A percentile compares a stretch with the other conserved stretches of the same genome.
Evolutionary conservation across 92 coral and sea anemone genomes (phyloP).

Genomic region (Phenganax stokvisi): DNA sequence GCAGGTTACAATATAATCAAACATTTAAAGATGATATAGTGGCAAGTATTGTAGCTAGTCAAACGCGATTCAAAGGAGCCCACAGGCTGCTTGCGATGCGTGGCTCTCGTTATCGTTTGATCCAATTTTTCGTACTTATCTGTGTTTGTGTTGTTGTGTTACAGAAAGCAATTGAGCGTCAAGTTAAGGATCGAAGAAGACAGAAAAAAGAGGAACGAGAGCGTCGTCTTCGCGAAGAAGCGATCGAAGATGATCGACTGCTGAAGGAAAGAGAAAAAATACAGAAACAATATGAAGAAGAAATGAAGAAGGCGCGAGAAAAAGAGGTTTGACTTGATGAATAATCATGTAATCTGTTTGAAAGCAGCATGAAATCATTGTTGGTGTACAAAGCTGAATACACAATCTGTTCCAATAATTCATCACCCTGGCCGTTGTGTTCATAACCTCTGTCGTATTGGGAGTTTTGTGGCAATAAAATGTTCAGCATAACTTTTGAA

Average conservation of each 20-base stretch:
- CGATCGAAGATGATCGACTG: slow-evolving; percentile 67
- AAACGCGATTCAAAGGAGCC: too few species aligned
- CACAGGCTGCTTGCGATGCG: too few species aligned
- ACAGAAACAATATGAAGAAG: slow-evolving; percentile 59
- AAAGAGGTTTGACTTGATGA: slow-evolving; percentile 62
- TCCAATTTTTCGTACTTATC: background rate
- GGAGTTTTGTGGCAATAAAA: too few species aligned
- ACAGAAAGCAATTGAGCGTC: slow-evolving; percentile 89
- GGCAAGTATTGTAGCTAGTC: too few species aligned
- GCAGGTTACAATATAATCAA: too few species aligned
- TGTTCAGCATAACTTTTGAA: too few species aligned
- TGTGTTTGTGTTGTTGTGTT: background rate
- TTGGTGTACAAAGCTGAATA: too few species aligned
- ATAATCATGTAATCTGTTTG: background rate
- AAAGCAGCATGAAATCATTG: background rate
- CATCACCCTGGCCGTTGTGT: too few species aligned
- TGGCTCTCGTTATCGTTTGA: too few species aligned
- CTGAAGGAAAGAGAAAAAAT: slow-evolving; percentile 60
- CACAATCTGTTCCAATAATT: too few species aligned
- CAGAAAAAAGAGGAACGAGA: slow-evolving; percentile 73
- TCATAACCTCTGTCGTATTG: too few species aligned
- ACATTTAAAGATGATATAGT: too few species aligned
- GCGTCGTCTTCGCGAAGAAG: slow-evolving; percentile 68
- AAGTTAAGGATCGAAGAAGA: slow-evolving; percentile 87
- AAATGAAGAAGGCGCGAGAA: slow-evolving; percentile 56